Conservation (phyloP, 2,797 vertebrate genomes). For the Limnodromus scolopaceus region DNA sequence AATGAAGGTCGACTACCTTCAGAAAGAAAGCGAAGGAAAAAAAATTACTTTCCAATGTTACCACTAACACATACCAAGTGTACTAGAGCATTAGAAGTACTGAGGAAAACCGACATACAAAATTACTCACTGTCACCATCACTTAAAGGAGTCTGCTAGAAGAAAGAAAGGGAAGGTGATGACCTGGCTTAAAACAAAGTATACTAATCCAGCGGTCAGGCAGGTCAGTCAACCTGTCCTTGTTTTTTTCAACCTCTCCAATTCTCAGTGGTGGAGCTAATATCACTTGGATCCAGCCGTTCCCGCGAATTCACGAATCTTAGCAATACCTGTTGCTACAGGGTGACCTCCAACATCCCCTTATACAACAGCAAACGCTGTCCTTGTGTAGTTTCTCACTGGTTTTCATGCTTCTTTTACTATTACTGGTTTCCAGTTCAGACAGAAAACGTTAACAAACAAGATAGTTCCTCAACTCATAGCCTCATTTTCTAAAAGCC, state of each 20-base stretch:
- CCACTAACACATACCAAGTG: not conserved
- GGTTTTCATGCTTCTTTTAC: not conserved
- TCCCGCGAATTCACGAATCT: not conserved
- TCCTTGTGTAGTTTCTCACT: not conserved
- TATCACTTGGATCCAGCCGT: not conserved
- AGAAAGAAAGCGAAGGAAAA: not conserved
- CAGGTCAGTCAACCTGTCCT: not conserved
- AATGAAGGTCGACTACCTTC: slow-evolving; percentile 30
- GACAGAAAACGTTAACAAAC: not conserved
- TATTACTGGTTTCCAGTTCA: not conserved
- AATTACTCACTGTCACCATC: not conserved
- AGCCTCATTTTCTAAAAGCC: not conserved
- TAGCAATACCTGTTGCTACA: not conserved
- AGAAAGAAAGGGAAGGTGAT: not conserved
- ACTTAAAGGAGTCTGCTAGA: not conserved
- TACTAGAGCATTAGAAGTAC: not conserved
- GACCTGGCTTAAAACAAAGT: not conserved
- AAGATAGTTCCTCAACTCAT: not conserved
- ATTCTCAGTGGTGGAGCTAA: not conserved
- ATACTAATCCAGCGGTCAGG: not conserved
- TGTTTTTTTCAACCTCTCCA: not conserved
- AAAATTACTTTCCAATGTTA: not conserved
- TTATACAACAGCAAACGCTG: not conserved
- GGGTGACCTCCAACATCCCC: not conserved
- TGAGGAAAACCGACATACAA: fast-evolving